Evolutionary conservation across 2,888 invertebrate species (phyloP).

Genomic region (Prosopocoilus inquinatus): DNA sequence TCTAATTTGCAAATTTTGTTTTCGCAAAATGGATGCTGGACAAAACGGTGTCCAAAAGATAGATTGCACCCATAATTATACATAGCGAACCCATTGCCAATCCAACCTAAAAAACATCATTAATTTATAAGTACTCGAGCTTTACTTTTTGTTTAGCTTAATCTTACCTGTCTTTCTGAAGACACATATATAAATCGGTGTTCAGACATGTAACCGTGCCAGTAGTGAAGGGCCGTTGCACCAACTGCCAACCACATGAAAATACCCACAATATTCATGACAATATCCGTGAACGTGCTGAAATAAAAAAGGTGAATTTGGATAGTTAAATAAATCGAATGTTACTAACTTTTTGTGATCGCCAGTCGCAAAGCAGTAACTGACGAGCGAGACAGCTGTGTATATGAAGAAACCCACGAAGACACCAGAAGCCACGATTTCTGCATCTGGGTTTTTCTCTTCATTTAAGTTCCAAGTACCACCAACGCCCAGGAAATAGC

Average conservation of each 20-base stretch:
- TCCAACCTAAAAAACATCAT: constrained; percentile 57
- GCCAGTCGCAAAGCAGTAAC: constrained; percentile 73
- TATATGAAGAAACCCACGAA: constrained; percentile 85
- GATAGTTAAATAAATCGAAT: not conserved
- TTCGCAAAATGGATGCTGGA: constrained; percentile 57
- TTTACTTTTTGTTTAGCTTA: not conserved
- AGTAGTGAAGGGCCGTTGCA: constrained; percentile 83
- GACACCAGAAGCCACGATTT: constrained; percentile 84
- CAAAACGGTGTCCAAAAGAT: constrained; percentile 76
- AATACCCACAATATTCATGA: constrained; percentile 85
- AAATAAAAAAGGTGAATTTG: constrained; percentile 30
- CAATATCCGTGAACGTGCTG: constrained; percentile 75
- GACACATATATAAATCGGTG: constrained; percentile 72
- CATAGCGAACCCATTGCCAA: constrained; percentile 78
- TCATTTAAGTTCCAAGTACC: constrained; percentile 90
- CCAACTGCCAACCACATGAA: constrained; percentile 84
- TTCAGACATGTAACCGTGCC: constrained; percentile 82
- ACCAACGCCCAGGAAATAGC: constrained; percentile 82
- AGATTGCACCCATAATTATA: constrained; percentile 75
- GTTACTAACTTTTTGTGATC: constrained; percentile 68
- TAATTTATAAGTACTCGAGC: not conserved
- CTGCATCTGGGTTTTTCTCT: constrained; percentile 82
- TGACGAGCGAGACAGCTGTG: constrained; percentile 72
- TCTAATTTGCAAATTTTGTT: constrained; percentile 17
- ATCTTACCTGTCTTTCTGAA: constrained; percentile 66